A percentile compares a stretch with the other conserved stretches of the same genome.
Evolutionary conservation across 1,140 invertebrate species (phyloP).

Genomic region (Leptinotarsa defecta): DNA sequence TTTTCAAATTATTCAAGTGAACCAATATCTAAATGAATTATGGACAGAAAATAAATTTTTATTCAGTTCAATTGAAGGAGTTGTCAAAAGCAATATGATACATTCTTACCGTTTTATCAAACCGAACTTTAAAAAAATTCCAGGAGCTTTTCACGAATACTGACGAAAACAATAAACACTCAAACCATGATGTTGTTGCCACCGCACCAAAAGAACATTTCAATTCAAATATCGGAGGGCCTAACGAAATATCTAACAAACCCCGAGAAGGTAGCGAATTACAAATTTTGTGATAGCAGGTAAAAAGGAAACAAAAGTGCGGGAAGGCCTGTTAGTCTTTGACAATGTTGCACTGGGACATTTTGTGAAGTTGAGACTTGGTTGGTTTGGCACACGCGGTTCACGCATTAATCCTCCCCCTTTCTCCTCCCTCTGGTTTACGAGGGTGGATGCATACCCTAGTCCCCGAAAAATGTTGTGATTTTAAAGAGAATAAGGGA

Average conservation of each 20-base stretch:
- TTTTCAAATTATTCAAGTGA: too few relatives aligned
- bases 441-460: constrained; percentile 19
- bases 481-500: constrained; percentile 19
- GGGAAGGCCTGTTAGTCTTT: not conserved
- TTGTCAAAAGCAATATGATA: too few relatives aligned
- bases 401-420: constrained; percentile 23
- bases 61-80: too few relatives aligned
- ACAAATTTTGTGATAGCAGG: constrained; percentile 11
- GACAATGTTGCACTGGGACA: constrained; percentile 22
- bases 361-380: constrained; percentile 16
- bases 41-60: too few relatives aligned
- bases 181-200: not conserved
- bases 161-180: not conserved
- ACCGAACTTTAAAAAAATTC: too few relatives aligned
- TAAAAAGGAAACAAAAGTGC: constrained; percentile 25
- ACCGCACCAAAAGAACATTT: not conserved
- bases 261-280: constrained; percentile 1
- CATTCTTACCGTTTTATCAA: too few relatives aligned
- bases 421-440: not conserved
- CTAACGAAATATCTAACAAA: not conserved
- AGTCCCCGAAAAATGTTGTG: constrained; percentile 6
- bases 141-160: too few relatives aligned
- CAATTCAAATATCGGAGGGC: not conserved
- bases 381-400: constrained; percentile 20
- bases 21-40: too few relatives aligned